A percentile compares a stretch with the other conserved stretches of the same genome.
Evolutionary conservation across 2,888 invertebrate genomes (phyloP).

Genomic region (Entomobrya multifasciata): DNA sequence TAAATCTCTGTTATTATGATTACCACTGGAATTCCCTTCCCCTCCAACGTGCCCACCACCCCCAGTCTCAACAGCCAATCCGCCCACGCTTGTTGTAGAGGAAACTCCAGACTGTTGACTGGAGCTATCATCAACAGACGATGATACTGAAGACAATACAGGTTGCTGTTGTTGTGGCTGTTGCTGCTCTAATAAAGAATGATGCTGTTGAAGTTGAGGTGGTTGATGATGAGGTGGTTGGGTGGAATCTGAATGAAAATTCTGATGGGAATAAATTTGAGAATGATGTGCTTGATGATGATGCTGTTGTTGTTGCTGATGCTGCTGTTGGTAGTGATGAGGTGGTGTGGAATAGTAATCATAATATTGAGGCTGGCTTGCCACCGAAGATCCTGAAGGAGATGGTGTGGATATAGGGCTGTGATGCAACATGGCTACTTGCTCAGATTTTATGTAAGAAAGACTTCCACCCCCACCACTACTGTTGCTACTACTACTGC

Average conservation of each 20-base stretch:
- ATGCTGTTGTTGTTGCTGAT: constrained; percentile 20
- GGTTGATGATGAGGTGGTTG: constrained; percentile 8
- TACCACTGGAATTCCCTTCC: not conserved
- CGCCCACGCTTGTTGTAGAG: constrained; percentile 59
- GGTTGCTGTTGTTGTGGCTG: constrained; percentile 5
- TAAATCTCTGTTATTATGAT: not conserved
- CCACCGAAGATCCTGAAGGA: constrained; percentile 29
- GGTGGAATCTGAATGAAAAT: constrained; percentile 10
- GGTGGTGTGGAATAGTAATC: constrained; percentile 53
- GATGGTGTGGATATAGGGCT: constrained; percentile 62
- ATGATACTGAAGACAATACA: not conserved
- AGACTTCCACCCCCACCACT: not conserved
- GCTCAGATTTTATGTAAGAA: constrained; percentile 45
- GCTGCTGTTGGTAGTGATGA: constrained; percentile 1
- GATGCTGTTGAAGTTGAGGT: constrained; percentile 34
- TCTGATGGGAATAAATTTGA: constrained; percentile 33
- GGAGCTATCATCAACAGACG: constrained; percentile 25
- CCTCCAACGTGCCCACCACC: not conserved
- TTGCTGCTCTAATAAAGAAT: not conserved
- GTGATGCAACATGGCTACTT: not conserved
- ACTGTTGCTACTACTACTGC: constrained; percentile 32
- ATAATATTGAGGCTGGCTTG: constrained; percentile 34
- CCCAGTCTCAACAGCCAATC: not conserved
- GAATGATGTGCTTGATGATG: not conserved
- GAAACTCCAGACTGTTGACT: constrained; percentile 58